phyloP scores from a whole-genome alignment of 2,888 invertebrate species.

The Arctia plantaginis region DNA sequence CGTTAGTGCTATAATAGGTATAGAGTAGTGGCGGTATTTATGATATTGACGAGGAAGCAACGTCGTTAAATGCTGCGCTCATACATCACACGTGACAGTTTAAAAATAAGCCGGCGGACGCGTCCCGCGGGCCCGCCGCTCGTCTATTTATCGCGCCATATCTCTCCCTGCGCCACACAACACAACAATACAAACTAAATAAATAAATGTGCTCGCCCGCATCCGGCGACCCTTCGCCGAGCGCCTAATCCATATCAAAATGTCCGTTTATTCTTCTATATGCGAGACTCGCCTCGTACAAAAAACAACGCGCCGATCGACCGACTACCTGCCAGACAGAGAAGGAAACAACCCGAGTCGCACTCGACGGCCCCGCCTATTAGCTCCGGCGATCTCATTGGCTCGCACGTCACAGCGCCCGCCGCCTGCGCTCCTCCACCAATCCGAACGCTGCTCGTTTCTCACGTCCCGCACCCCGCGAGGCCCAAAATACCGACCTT shows the following conservation, averaged over 20 bases:
- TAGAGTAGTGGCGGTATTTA: background rate
- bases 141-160: constrained; percentile 81
- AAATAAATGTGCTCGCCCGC: constrained; percentile 78
- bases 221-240: constrained; percentile 79
- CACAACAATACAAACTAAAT: constrained; percentile 74
- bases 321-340: constrained; percentile 69
- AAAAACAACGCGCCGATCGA: constrained; percentile 79
- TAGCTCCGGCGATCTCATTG: constrained; percentile 70
- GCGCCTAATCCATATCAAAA: constrained; percentile 79
- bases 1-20: background rate
- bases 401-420: constrained; percentile 66
- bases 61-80: constrained; percentile 24
- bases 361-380: constrained; percentile 73
- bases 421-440: constrained; percentile 74
- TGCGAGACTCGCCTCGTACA: constrained; percentile 71
- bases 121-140: constrained; percentile 61
- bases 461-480: constrained; percentile 76
- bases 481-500: constrained; percentile 80
- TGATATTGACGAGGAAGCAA: constrained; percentile 13
- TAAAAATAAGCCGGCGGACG: constrained; percentile 58
- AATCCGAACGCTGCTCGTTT: constrained; percentile 62
- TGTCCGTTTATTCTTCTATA: constrained; percentile 86
- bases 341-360: constrained; percentile 65
- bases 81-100: constrained; percentile 59
- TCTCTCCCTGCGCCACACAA: constrained; percentile 62